Evolutionary conservation across 2,113 vertebrate species (phyloP), one percentile per base, ranked within the genome.

Genomic region (Cygnus atratus): DNA sequence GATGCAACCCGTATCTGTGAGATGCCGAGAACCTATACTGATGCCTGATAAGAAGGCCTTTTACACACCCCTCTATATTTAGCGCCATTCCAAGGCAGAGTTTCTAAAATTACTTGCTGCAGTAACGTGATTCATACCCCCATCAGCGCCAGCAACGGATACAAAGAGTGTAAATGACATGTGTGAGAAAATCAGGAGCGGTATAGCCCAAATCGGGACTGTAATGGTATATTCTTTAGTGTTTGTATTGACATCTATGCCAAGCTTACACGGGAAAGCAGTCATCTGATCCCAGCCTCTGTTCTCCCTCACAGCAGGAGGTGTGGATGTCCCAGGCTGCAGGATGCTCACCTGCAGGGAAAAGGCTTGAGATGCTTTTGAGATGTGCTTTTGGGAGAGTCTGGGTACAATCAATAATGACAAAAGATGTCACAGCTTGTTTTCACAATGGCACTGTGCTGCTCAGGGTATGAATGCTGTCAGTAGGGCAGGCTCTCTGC

Each of bases 71-170:
- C 52, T 78, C 87, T 97, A 88, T 94, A 93, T 96, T 93, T 95
- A 97, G 92, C 74, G 54, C 83, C 82, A 96, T 94, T 94, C 83
- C 59, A 74, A 93, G 66, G 80, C 86, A 84, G 83, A 76, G 75
- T 89, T 95, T 92, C 94, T 97, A 96, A 97, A 97, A 96, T 95
- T 96, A 94, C 46, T 85, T 79, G 74, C 80, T 91, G 87, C 93
- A 86, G 78, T 71, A 87, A 91, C 74, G 87, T 97, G 97, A 96
- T 92, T 95, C 94, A 95, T 92, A 72, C 75, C 82, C 91, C 91
- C 91, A 92, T 84, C 91, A 93, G 67, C 7, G 0, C 71, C 93
- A 96, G 91, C 59, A 74, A 90, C 73, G 87, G 92, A 67, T 87
- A 94, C 70, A 66, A 71, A 88, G 83, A 94, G 86, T 79, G 52